Conservation (phyloP, 2,888 invertebrate species). For the Tetropium fuscum region DNA sequence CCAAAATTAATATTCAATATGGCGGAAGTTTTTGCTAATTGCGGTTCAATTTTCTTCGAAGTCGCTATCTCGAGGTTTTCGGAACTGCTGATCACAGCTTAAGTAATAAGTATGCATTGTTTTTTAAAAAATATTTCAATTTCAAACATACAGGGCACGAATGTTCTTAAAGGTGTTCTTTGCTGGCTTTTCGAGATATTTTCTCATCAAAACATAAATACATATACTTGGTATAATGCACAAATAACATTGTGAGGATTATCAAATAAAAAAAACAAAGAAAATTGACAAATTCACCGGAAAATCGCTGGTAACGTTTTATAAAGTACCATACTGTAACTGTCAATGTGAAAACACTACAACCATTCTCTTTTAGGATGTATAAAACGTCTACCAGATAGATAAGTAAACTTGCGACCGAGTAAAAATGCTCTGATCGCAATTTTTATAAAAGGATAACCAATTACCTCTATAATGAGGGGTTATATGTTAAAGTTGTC, state of each 20-base stretch:
- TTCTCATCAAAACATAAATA: conserved; percentile 2
- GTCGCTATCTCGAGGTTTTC: too few relatives aligned
- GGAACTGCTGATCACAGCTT: too few relatives aligned
- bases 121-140: too few relatives aligned
- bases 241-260: conserved; percentile 16
- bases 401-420: conserved; percentile 4
- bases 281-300: not conserved
- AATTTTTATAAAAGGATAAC: conserved; percentile 12
- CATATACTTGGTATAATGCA: not conserved
- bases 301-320: conserved; percentile 24
- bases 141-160: too few relatives aligned
- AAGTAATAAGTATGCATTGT: too few relatives aligned
- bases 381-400: conserved; percentile 28
- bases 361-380: conserved; percentile 42
- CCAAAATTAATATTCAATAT: too few relatives aligned
- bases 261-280: conserved; percentile 1
- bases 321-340: not conserved
- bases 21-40: too few relatives aligned
- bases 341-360: conserved; percentile 21
- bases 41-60: too few relatives aligned
- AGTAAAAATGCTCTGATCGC: not conserved
- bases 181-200: not conserved
- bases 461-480: conserved; percentile 8
- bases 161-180: too few relatives aligned
- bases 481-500: conserved; percentile 1